Conservation (phyloP, 37 sponge, comb jelly and placozoan species). For the Ephydatia muelleri region DNA sequence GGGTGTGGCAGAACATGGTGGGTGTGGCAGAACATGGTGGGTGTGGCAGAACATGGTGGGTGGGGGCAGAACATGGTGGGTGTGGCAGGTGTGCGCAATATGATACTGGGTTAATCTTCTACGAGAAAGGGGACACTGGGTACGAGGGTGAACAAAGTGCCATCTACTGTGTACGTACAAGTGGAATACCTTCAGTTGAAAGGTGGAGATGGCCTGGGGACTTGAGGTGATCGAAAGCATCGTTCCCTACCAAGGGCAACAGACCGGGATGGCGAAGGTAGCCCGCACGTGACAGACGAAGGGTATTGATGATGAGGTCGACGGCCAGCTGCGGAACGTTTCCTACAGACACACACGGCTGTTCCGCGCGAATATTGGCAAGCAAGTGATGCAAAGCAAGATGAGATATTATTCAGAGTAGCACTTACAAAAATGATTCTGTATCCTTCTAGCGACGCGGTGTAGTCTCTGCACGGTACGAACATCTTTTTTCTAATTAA, state of each 20-base stretch:
- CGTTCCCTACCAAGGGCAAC: slow-evolving; percentile 65
- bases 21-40: no score
- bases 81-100: no score
- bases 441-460: slow-evolving; percentile 4
- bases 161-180: neutral
- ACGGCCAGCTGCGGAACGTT: slow-evolving; percentile 66
- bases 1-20: no score
- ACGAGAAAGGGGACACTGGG: no score
- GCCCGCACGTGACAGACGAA: slow-evolving; percentile 40
- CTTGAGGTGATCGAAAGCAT: slow-evolving; percentile 56
- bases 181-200: slow-evolving; percentile 47
- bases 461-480: neutral
- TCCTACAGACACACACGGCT: slow-evolving; percentile 76
- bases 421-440: slow-evolving; percentile 22
- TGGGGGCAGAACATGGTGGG: no score
- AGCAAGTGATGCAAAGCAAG: neutral
- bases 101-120: no score
- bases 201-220: slow-evolving; percentile 34
- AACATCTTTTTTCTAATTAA: slow-evolving; percentile 10
- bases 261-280: slow-evolving; percentile 49
- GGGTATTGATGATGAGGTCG: slow-evolving; percentile 66
- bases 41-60: no score
- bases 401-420: neutral
- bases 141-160: no score
- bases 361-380: neutral